Evolutionary conservation across 2,888 invertebrate species (phyloP).

Genomic region (Luperina nickerlii): DNA sequence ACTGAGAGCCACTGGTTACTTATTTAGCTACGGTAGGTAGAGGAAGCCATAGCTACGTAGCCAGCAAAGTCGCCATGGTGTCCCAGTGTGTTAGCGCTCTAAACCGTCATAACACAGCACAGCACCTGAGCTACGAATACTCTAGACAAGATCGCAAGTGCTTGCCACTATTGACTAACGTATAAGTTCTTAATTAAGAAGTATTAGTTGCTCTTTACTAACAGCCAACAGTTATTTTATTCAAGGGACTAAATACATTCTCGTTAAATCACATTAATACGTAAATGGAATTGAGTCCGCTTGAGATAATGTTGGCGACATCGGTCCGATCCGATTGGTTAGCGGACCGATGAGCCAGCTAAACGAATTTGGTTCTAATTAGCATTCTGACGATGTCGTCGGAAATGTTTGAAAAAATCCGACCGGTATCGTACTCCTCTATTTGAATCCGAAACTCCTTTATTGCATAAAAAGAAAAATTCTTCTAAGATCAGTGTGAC

Average conservation of each 20-base stretch:
- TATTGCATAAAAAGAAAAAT: slow-evolving; percentile 22
- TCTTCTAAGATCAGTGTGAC: slow-evolving; percentile 12
- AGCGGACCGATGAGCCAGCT: slow-evolving; percentile 46
- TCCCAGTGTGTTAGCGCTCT: too few species aligned
- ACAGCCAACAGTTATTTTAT: slow-evolving; percentile 23
- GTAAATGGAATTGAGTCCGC: slow-evolving; percentile 46
- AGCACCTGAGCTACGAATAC: background rate
- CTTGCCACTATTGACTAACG: background rate
- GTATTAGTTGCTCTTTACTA: background rate
- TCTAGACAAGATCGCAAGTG: background rate
- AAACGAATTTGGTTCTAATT: slow-evolving; percentile 62
- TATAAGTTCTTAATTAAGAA: background rate
- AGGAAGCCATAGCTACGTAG: too few species aligned
- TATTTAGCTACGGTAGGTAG: too few species aligned
- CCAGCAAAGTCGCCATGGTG: too few species aligned
- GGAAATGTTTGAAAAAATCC: slow-evolving; percentile 49
- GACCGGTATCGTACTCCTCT: slow-evolving; percentile 31
- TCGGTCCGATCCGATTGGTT: slow-evolving; percentile 50
- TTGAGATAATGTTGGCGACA: slow-evolving; percentile 57
- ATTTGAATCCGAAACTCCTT: slow-evolving; percentile 32
- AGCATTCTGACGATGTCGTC: slow-evolving; percentile 54
- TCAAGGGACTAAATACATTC: slow-evolving; percentile 23
- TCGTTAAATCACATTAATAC: slow-evolving; percentile 54
- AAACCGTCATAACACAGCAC: too few species aligned
- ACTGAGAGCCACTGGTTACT: too few species aligned